Evolutionary conservation across 2,797 vertebrate species (phyloP).

Genomic region (Myoxocephalus aenaeus): DNA sequence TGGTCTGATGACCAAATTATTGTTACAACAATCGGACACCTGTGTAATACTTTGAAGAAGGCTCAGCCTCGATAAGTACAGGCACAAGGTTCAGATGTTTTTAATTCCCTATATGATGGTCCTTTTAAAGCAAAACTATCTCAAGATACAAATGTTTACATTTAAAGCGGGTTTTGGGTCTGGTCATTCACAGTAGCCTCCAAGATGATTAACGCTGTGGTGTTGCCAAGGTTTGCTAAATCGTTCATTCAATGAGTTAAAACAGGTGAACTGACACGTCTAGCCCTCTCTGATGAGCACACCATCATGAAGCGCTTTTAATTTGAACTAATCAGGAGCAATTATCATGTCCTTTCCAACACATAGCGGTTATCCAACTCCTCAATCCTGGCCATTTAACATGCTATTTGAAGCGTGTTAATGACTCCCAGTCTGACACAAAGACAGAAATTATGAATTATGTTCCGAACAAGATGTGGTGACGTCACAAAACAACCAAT

Average conservation of each 20-base stretch:
- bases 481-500: constrained; percentile 52
- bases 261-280: constrained; percentile 5
- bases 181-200: not conserved
- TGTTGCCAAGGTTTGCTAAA: constrained; percentile 7
- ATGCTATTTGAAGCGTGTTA: constrained; percentile 35
- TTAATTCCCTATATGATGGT: not conserved
- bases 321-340: constrained; percentile 37
- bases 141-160: not conserved
- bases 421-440: constrained; percentile 34
- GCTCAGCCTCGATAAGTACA: not conserved
- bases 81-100: not conserved
- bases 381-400: constrained; percentile 58
- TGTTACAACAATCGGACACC: not conserved
- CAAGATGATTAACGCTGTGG: not conserved
- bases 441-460: constrained; percentile 33
- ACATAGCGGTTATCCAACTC: constrained; percentile 63
- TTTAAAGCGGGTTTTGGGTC: not conserved
- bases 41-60: not conserved
- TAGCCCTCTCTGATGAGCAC: constrained; percentile 22
- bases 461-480: constrained; percentile 34
- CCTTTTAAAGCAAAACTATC: not conserved
- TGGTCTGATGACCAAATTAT: not conserved
- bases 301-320: constrained; percentile 41
- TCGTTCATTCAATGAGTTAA: not conserved
- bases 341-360: constrained; percentile 56